Evolutionary conservation across 2,888 invertebrate species (phyloP), one percentile per base, ranked within the genome.

Genomic region (Theodoxus fluviatilis): DNA sequence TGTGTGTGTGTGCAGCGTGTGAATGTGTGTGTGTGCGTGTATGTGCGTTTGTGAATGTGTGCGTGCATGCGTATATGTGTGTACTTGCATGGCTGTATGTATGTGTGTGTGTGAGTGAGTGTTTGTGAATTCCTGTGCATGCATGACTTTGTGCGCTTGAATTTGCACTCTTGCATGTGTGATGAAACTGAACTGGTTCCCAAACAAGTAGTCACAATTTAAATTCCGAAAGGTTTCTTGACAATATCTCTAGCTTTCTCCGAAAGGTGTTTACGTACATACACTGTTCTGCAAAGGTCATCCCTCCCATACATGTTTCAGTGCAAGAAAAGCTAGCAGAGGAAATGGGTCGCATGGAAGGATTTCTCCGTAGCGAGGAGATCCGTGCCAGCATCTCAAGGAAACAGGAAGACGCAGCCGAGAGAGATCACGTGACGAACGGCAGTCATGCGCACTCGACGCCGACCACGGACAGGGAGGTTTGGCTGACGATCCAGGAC

Each of bases 401-500:
- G 31, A 25, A 25, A 28, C 9, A 6, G 2, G 38, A 35, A 4
- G 18, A 31, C 3, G 25, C 47, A 18, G 47, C 47, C 47, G 49
- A 15, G 33, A 47, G 12, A 7, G 7, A 38, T 25, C 6, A 25
- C 52, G 7, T 4, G 38, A 0, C 25, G n/a, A 6, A 35, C 35
- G 12, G 12, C n/a, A 28, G 3, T 9, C 49, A 22, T 31, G 35
- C 40, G 18, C 25, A 9, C n/a, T 35, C 43, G 2, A 28, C 28
- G 28, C 49, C 52, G 6, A 35, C 59, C 31, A 47, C 49, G 6
- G 52, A 49, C 63, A 35, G 49, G 63, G 63, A 73, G 57, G 73
- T 79, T 15, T 76, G 76, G 78, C 43, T 52, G 28, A 73, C 73
- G 18, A 74, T 76, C 15, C 74, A 76, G 40, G 69, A 73, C 63